Evolutionary conservation across 2,113 vertebrate species (phyloP).

Genomic region (Oophaga pumilio): DNA sequence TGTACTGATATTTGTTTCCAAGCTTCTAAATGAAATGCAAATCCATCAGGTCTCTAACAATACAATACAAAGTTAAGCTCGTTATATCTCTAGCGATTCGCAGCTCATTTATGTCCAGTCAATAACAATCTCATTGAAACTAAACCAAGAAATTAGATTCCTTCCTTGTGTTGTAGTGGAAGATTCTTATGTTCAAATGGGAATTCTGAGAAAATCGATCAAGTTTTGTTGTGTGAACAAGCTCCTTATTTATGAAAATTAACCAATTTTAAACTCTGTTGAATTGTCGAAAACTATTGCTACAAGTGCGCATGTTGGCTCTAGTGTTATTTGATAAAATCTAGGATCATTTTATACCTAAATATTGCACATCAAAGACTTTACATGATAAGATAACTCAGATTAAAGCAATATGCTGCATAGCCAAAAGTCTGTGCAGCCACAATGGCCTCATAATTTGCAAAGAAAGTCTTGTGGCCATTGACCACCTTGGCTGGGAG

Average conservation of each 20-base stretch:
- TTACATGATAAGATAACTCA: too few relatives aligned
- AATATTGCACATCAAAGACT: too few relatives aligned
- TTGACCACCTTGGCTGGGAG: too few relatives aligned
- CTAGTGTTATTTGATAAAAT: too few relatives aligned
- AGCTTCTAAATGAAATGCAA: conserved; percentile 59
- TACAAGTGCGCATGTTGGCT: neutral
- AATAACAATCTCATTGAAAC: conserved; percentile 50
- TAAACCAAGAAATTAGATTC: conserved; percentile 30
- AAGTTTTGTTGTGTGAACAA: conserved; percentile 77
- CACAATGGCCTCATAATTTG: too few relatives aligned
- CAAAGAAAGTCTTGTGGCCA: too few relatives aligned
- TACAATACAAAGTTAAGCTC: conserved; percentile 64
- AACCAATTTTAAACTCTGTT: conserved; percentile 73
- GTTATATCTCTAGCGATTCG: conserved; percentile 57
- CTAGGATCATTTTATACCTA: too few relatives aligned
- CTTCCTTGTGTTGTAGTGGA: conserved; percentile 8
- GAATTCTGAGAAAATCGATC: conserved; percentile 74
- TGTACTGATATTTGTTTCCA: neutral
- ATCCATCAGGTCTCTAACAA: neutral
- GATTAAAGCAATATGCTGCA: too few relatives aligned
- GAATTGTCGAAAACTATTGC: neutral
- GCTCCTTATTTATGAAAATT: conserved; percentile 79
- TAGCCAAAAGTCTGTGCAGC: too few relatives aligned
- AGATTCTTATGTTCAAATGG: conserved; percentile 60
- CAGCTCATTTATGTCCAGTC: conserved; percentile 27